Base-by-base conservation (phyloP, 2,113 vertebrate species). In the Urocolius indicus region DNA sequence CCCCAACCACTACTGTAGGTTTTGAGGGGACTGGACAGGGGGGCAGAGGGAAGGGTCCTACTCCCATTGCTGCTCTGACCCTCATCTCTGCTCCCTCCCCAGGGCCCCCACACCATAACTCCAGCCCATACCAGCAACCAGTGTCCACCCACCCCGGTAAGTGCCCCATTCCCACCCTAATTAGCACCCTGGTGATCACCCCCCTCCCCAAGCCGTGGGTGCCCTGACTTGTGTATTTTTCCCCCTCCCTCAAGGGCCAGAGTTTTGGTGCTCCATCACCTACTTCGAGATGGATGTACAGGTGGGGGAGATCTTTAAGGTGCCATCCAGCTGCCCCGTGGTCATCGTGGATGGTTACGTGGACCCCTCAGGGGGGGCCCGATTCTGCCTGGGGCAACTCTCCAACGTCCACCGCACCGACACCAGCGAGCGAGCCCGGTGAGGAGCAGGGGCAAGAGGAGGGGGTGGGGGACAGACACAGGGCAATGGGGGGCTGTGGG, bases 231-330 rank as follows among this genome's bases (percentile, higher is more conserved):
- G 38, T 41, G 38, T n/a, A n/a, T 12, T 41, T 41, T 41, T 41
- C 12, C 10, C 94, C 94, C 3, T 92, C 96, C 46, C 13, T 32
- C 13, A 86, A 98, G 98, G 98, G 69, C 98, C 98, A 9, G 98
- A 98, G 84, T 98, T 98, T 89, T 98, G 98, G 97, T 98, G 98
- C 78, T 98, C 98, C 21, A 95, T 99, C 62, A 98, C 98, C 4
- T 99, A 98, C 94, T 98, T 98, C 26, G 98, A 98, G 97, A 94
- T 98, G 97, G 98, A 98, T 30, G 95, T 98, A 29, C 98, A 98
- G 94, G 98, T 99, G 3, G 98, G 98, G 17, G 98, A 99, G 96
- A 98, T 98, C 96, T 98, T 98, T 77, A 98, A 98, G 84, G 98
- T 98, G 9, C 97, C 97, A 45, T 95, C 98, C 75, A 98, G 97